Evolutionary conservation across 2,113 vertebrate genomes (phyloP).

Genomic region (Paralichthys olivaceus): DNA sequence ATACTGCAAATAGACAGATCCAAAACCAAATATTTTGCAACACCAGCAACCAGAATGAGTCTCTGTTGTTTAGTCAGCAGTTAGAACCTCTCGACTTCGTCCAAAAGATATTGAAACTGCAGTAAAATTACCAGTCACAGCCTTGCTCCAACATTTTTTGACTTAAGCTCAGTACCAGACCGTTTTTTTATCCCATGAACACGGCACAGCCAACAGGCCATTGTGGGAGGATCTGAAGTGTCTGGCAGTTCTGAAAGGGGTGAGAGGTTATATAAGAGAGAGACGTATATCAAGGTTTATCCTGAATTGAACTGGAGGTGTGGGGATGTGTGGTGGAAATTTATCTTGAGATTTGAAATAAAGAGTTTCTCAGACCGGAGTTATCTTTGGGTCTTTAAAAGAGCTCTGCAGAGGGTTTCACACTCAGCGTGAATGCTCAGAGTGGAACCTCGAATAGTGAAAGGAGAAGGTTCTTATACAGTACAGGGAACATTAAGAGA

Average conservation of each 20-base stretch:
- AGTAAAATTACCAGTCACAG: not conserved
- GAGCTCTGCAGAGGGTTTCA: no score
- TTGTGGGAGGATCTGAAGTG: not conserved
- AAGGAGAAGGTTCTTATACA: no score
- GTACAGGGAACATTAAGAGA: no score
- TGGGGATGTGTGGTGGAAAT: no score
- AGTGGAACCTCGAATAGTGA: no score
- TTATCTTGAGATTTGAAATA: no score
- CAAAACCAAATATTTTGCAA: constrained; percentile 27
- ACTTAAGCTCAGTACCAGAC: not conserved
- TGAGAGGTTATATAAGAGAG: not conserved
- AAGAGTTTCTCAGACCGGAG: no score
- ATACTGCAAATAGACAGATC: constrained; percentile 5
- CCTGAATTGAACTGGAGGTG: no score
- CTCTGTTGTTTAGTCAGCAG: constrained; percentile 8
- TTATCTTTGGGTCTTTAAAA: no score
- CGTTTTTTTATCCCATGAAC: not conserved
- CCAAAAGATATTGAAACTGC: constrained; percentile 3
- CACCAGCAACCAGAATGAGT: not conserved
- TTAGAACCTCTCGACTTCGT: not conserved
- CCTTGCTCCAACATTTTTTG: not conserved
- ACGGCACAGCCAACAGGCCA: not conserved
- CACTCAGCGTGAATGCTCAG: no score
- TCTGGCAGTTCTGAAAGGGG: not conserved
- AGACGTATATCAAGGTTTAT: no score